Evolutionary conservation across 1,140 invertebrate species (phyloP).

Genomic region (Chrysomallon squamiferum): DNA sequence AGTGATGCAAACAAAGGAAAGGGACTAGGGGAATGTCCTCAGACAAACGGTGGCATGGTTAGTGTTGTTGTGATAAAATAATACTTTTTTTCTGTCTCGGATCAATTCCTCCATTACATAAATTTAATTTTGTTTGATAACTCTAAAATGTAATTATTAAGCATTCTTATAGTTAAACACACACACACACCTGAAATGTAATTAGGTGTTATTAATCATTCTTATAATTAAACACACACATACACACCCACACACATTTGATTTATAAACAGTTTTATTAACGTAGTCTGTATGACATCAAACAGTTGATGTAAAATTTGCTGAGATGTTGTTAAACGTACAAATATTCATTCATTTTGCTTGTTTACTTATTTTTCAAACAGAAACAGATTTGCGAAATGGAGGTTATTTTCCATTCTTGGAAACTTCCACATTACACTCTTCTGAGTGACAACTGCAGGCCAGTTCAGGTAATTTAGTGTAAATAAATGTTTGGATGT

Average conservation of each 20-base stretch:
- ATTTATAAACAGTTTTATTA: too few relatives aligned
- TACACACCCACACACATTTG: too few relatives aligned
- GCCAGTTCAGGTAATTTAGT: too few relatives aligned
- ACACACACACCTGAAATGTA: background rate
- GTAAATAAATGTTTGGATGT: too few relatives aligned
- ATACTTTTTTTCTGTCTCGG: background rate
- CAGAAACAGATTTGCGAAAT: too few relatives aligned
- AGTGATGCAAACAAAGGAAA: slow-evolving; percentile 7
- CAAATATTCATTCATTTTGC: background rate
- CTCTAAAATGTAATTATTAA: background rate
- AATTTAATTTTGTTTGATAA: slow-evolving; percentile 6
- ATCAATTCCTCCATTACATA: background rate
- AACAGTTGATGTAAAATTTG: too few relatives aligned
- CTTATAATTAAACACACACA: background rate
- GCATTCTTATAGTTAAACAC: background rate
- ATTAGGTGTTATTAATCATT: background rate
- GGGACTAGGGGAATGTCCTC: slow-evolving; percentile 20
- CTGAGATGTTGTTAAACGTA: too few relatives aligned
- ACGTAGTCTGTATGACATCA: too few relatives aligned
- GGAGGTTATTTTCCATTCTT: too few relatives aligned
- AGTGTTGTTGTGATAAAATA: too few relatives aligned
- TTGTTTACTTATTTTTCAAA: background rate
- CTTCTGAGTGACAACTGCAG: too few relatives aligned
- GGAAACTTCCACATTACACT: too few relatives aligned
- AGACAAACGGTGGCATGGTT: slow-evolving; percentile 7